Conservation (phyloP, 2,113 vertebrate species). For the Reinhardtius hippoglossoides region DNA sequence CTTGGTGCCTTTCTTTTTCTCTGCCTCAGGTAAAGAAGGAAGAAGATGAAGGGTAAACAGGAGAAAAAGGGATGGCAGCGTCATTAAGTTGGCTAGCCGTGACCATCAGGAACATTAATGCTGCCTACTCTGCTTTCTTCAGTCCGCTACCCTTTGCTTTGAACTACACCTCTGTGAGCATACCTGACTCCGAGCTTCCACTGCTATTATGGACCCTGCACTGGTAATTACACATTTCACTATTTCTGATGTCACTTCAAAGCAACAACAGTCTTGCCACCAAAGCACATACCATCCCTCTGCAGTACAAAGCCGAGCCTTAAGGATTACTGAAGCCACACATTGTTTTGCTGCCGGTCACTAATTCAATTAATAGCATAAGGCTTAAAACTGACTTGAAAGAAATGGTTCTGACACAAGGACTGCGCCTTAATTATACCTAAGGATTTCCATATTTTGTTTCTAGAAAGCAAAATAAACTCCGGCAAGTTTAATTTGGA, state of each 20-base stretch:
- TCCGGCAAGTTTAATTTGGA: slow-evolving; percentile 27
- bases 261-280: slow-evolving; percentile 69
- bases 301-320: slow-evolving; percentile 70
- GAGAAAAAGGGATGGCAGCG: slow-evolving; percentile 54
- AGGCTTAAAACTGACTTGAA: slow-evolving; percentile 67
- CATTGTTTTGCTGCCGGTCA: slow-evolving; percentile 76
- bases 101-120: slow-evolving; percentile 76
- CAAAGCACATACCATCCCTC: slow-evolving; percentile 44
- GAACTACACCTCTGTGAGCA: slow-evolving; percentile 71
- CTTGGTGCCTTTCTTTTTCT: slow-evolving; percentile 44
- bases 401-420: slow-evolving; percentile 47
- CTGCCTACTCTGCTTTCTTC: slow-evolving; percentile 72
- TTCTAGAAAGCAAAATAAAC: slow-evolving; percentile 42
- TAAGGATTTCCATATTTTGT: slow-evolving; percentile 41
- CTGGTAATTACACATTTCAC: slow-evolving; percentile 81
- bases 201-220: slow-evolving; percentile 72
- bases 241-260: slow-evolving; percentile 80
- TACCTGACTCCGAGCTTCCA: slow-evolving; percentile 73
- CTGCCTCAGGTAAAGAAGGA: slow-evolving; percentile 58
- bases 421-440: slow-evolving; percentile 25
- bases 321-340: slow-evolving; percentile 72
- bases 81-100: slow-evolving; percentile 71
- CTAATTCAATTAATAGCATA: slow-evolving; percentile 80
- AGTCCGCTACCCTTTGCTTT: slow-evolving; percentile 71
- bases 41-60: slow-evolving; percentile 65